Conservation (phyloP, 1,140 invertebrate genomes). For the Drosophila kepulauana region DNA sequence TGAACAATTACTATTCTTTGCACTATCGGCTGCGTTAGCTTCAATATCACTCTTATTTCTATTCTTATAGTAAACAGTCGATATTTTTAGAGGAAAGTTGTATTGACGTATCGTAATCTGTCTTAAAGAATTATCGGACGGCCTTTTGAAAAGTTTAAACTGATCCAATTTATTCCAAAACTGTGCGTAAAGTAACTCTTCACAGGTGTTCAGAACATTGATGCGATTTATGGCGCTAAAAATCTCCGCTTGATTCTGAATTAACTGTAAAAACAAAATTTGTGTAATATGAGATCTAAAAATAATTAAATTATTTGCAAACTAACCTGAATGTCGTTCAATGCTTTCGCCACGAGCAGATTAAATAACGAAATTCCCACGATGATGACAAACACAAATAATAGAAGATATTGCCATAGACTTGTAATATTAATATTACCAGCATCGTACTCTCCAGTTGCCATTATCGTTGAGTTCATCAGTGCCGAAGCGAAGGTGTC, state of each 20-base stretch:
- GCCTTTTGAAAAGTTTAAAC: too few relatives aligned
- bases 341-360: not conserved
- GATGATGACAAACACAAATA: conserved; percentile 1
- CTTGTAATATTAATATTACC: not conserved
- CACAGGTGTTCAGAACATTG: not conserved
- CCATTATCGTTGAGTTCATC: not conserved
- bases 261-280: not conserved
- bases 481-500: not conserved
- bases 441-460: conserved; percentile 17
- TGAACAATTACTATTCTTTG: too few relatives aligned
- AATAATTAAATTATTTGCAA: too few relatives aligned
- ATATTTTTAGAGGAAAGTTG: too few relatives aligned
- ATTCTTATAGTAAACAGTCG: not conserved
- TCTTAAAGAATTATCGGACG: not conserved
- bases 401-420: not conserved
- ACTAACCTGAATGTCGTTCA: conserved; percentile 17
- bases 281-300: not conserved
- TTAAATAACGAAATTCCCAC: conserved; percentile 10
- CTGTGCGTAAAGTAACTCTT: not conserved
- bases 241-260: conserved; percentile 4
- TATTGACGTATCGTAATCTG: not conserved
- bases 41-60: too few relatives aligned
- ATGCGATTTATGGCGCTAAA: not conserved
- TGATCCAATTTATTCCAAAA: too few relatives aligned
- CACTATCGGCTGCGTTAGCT: too few relatives aligned